Evolutionary conservation across 2,797 vertebrate species (phyloP).

Genomic region (Melanogrammus aeglefinus): DNA sequence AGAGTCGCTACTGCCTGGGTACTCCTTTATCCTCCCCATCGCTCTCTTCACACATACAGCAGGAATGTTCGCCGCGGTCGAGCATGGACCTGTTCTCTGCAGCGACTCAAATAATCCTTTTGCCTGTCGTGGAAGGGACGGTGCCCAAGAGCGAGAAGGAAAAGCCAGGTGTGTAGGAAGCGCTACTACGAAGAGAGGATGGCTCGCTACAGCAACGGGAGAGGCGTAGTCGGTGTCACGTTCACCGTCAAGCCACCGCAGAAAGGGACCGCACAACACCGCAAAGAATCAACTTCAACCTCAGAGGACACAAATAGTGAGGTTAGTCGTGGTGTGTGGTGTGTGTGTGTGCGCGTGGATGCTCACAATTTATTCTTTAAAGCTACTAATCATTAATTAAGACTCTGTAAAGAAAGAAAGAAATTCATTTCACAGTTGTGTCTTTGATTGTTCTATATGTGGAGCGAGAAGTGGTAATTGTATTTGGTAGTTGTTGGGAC

Average conservation of each 20-base stretch:
- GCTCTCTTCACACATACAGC: slow-evolving; percentile 27
- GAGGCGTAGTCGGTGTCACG: slow-evolving; percentile 96
- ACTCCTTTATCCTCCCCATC: neutral
- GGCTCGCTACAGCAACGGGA: slow-evolving; percentile 96
- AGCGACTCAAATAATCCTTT: slow-evolving; percentile 99
- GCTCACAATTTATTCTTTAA: neutral
- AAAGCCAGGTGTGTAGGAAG: slow-evolving; percentile 93
- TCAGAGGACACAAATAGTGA: slow-evolving; percentile 98
- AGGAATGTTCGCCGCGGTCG: slow-evolving; percentile 94
- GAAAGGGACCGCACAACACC: slow-evolving; percentile 90
- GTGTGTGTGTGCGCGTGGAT: neutral
- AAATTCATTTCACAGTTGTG: neutral
- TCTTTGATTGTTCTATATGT: neutral
- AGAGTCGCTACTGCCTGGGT: slow-evolving; percentile 11
- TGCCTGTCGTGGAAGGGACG: slow-evolving; percentile 99
- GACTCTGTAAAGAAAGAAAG: neutral
- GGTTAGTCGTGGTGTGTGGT: slow-evolving; percentile 72
- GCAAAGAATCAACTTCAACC: slow-evolving; percentile 97
- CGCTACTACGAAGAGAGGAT: slow-evolving; percentile 98
- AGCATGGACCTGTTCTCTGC: slow-evolving; percentile 96
- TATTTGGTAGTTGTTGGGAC: neutral
- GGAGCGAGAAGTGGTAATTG: neutral
- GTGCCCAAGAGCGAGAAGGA: slow-evolving; percentile 99
- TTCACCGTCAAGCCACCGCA: slow-evolving; percentile 98
- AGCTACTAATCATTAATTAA: neutral